A percentile compares a stretch with the other conserved stretches of the same genome.
Evolutionary conservation across 2,113 vertebrate genomes (phyloP).

Genomic region (Alligator mississippiensis): DNA sequence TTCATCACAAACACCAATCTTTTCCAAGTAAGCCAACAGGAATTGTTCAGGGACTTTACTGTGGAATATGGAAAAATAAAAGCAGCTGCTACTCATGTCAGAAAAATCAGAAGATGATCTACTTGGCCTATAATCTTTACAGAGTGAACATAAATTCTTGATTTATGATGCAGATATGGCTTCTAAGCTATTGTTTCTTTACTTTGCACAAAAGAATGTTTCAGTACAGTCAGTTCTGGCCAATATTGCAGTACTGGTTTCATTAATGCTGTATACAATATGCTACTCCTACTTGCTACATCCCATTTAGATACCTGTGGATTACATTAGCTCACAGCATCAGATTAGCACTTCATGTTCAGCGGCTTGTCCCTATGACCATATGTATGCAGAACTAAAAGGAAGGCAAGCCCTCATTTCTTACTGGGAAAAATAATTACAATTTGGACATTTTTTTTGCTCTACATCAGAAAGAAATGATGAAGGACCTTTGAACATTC

Average conservation of each 20-base stretch:
- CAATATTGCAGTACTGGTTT: too few relatives aligned
- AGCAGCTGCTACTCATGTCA: not conserved
- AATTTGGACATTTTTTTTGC: not conserved
- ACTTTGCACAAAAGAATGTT: not conserved
- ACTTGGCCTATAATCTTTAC: not conserved
- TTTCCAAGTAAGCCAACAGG: not conserved
- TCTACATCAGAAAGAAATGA: not conserved
- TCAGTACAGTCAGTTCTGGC: too few relatives aligned
- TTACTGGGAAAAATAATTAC: too few relatives aligned
- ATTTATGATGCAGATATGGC: not conserved
- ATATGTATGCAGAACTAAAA: not conserved
- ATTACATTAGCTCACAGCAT: not conserved
- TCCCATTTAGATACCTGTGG: not conserved
- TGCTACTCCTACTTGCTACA: too few relatives aligned
- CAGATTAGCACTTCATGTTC: not conserved
- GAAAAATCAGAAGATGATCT: constrained; percentile 2
- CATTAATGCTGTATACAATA: too few relatives aligned
- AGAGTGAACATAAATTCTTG: not conserved
- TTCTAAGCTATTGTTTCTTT: not conserved
- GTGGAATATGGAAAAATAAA: not conserved
- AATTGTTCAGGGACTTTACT: not conserved
- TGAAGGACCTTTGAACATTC: not conserved
- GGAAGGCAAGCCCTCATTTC: too few relatives aligned
- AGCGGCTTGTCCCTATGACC: not conserved
- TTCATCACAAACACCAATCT: not conserved